Base-by-base conservation (phyloP, 2,113 vertebrate species). In the Apteryx mantelli region DNA sequence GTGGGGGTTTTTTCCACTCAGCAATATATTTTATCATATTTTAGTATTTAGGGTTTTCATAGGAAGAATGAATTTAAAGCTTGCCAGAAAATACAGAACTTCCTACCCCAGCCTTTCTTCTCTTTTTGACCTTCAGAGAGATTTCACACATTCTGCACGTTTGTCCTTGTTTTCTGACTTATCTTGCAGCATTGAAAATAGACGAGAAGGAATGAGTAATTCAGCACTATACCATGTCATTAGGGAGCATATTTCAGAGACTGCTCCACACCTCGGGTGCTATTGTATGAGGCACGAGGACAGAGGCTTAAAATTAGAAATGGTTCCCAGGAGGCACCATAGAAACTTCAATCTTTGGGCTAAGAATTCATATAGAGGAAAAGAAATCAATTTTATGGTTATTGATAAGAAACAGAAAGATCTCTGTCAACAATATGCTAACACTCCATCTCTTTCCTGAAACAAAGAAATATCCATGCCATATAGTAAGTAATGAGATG, bases 111-210 rank as follows among this genome's bases (percentile, higher is more conserved):
- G 73, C 13, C 22, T 70, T 30, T 74, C 42, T 79, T 92, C 28
- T 71, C 56, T 93, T 88, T 86, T 76, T 95, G 95, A 91, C 87
- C 89, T 96, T 80, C 71, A 93, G 82, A 74, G 25, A 65, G 66
- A 83, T 94, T 93, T 92, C 89, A 92, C 53, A 70, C 36, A 80
- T 87, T 91, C 60, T 76, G 61, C 60, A 86, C 5, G 3, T 82
- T 91, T 96, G 88, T 65, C 71, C 75, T 91, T 93, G 68, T 85
- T 95, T 95, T 76, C 64, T 95, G 78, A 94, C 84, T 94, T 96
- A 60, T 86, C 95, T 86, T 17, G 1, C 42, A 79, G 87, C 85
- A 94, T 5, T 92, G 89, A 73, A 96, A 97, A 74, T 24, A 91
- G 70, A 87, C 25, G 1, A 87, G 86, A 76, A 91, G 82, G 64